A percentile compares a stretch with the other conserved stretches of the same genome.
phyloP scores from a whole-genome alignment of 2,113 vertebrate species.

The Isurus oxyrinchus region DNA sequence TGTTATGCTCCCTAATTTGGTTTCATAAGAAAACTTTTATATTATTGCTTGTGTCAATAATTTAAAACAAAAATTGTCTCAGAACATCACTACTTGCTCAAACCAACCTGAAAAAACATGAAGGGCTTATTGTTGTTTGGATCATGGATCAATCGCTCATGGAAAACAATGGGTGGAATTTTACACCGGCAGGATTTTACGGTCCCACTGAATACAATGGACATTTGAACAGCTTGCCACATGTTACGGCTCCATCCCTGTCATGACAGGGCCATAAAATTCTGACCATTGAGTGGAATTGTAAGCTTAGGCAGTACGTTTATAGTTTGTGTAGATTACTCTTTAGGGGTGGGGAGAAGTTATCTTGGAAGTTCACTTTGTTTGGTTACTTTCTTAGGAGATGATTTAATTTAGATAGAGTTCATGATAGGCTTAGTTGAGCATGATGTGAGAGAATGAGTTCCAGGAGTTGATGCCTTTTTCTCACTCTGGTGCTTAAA shows the following conservation, averaged over 20 bases:
- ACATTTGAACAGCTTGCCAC: too few species aligned
- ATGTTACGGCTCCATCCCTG: too few species aligned
- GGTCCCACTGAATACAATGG: too few species aligned
- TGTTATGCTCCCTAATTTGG: background rate
- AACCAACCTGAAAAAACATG: background rate
- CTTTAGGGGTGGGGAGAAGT: background rate
- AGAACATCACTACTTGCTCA: background rate
- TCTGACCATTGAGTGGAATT: too few species aligned
- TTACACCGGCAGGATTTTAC: too few species aligned
- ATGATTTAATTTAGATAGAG: background rate
- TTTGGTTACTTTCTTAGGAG: background rate
- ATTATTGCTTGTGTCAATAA: background rate
- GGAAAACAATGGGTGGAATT: background rate
- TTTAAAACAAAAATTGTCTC: background rate
- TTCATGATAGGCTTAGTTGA: too few species aligned
- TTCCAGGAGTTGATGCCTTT: background rate
- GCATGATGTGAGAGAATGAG: background rate
- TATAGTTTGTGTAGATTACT: background rate
- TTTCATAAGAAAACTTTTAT: background rate
- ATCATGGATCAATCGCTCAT: background rate
- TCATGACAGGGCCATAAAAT: too few species aligned
- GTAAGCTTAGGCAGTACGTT: background rate
- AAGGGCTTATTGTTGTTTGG: background rate
- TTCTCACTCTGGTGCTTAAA: background rate
- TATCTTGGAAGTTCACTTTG: background rate